Percentiles rank a stretch among this genome's conserved stretches.
These are phyloP conservation scores for Chloropsis cyanopogon DNA, from an alignment of 2,113 vertebrate species.

Conservation along the genomic window DNA sequence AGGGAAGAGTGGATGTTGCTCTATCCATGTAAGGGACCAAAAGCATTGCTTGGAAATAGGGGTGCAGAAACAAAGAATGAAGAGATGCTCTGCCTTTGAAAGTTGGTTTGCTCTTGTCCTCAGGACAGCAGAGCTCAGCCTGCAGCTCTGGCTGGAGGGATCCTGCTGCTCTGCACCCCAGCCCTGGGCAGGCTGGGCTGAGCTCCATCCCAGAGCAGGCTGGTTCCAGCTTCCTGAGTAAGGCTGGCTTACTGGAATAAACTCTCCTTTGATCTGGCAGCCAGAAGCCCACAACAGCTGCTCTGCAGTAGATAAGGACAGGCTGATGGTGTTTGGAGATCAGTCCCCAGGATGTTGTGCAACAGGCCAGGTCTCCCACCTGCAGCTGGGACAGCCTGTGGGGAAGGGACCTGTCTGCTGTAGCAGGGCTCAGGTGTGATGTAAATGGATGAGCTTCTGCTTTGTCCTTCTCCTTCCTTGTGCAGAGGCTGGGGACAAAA, in stretches of 20 bases:
- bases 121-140: not conserved
- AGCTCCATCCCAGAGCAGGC: not conserved
- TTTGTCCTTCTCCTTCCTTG: not conserved
- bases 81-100: not conserved
- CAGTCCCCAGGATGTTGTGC: not conserved
- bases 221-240: slow-evolving; percentile 3
- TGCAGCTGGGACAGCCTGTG: fast-evolving
- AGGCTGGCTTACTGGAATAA: not conserved
- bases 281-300: slow-evolving; percentile 49
- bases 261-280: slow-evolving; percentile 46
- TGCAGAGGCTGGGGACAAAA: not conserved
- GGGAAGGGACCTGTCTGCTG: not conserved
- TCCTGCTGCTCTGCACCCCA: not conserved
- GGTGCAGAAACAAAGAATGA: not conserved
- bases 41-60: not conserved
- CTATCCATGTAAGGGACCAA: fast-evolving
- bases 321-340: not conserved
- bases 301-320: not conserved
- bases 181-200: not conserved
- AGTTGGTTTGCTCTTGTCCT: not conserved
- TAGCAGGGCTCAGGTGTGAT: not conserved
- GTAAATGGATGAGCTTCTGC: not conserved
- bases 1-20: not conserved
- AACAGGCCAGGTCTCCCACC: not conserved
- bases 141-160: not conserved